phyloP scores from a whole-genome alignment of 2,113 vertebrate species.

The Xiphophorus couchianus region DNA sequence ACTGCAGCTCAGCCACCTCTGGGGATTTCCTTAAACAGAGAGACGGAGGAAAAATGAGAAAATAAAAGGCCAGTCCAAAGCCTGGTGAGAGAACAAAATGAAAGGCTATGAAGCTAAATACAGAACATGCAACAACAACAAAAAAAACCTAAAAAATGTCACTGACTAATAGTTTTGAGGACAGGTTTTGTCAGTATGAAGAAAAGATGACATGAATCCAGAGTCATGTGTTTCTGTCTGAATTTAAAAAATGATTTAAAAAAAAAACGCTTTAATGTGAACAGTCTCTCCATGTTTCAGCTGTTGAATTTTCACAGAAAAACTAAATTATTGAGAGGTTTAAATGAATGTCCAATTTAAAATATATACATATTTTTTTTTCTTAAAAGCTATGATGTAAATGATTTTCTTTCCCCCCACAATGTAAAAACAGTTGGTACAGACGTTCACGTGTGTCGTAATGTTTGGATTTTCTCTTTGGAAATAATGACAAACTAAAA shows the following conservation, averaged over 20 bases:
- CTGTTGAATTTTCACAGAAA: not conserved
- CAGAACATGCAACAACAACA: slow-evolving; percentile 57
- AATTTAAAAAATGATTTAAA: slow-evolving; percentile 24
- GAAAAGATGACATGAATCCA: slow-evolving; percentile 37
- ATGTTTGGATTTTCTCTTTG: not conserved
- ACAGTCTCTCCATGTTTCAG: not conserved
- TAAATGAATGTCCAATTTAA: not conserved
- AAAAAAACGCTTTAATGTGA: slow-evolving; percentile 52
- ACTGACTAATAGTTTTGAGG: slow-evolving; percentile 46
- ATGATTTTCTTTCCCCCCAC: not conserved
- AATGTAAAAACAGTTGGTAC: not conserved
- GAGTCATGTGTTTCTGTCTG: slow-evolving; percentile 47
- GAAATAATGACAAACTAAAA: not conserved
- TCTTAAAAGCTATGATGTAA: not conserved
- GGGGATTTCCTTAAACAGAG: slow-evolving; percentile 11
- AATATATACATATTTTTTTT: not conserved
- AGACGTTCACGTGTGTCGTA: not conserved
- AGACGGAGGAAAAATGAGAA: not conserved
- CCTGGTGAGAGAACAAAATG: slow-evolving; percentile 29
- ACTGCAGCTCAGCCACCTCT: slow-evolving; percentile 14
- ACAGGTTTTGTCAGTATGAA: slow-evolving; percentile 39
- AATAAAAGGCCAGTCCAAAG: slow-evolving; percentile 26
- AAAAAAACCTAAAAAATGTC: slow-evolving; percentile 13
- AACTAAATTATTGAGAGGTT: not conserved
- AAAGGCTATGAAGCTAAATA: slow-evolving; percentile 58